Evolutionary conservation across 2,888 invertebrate species (phyloP).

Genomic region (Eupithecia centaureata): DNA sequence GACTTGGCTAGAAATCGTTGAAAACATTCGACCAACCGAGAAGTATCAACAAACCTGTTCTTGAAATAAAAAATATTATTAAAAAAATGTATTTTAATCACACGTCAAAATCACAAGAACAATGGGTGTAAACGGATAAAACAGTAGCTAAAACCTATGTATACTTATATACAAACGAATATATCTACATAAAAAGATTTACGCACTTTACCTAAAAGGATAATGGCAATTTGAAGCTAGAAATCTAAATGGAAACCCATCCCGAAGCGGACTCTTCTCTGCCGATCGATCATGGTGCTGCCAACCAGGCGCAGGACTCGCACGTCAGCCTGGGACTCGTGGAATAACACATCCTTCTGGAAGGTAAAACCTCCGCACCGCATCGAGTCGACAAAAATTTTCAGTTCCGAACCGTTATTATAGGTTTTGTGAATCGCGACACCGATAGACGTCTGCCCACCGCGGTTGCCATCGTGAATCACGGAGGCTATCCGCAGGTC

Average conservation of each 20-base stretch:
- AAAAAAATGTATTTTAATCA: slow-evolving; percentile 55
- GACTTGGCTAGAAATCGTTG: slow-evolving; percentile 9
- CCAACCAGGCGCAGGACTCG: slow-evolving; percentile 67
- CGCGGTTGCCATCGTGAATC: slow-evolving; percentile 61
- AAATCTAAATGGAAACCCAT: slow-evolving; percentile 76
- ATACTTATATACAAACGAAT: slow-evolving; percentile 82
- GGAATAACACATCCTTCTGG: slow-evolving; percentile 70
- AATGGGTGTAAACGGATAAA: slow-evolving; percentile 65
- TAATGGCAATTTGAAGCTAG: slow-evolving; percentile 45
- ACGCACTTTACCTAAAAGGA: slow-evolving; percentile 37
- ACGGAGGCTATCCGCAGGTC: slow-evolving; percentile 71
- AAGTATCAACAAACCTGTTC: neutral
- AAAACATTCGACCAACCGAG: neutral
- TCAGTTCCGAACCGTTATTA: slow-evolving; percentile 68
- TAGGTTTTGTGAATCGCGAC: slow-evolving; percentile 71
- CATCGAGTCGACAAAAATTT: slow-evolving; percentile 75
- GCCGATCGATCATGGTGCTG: slow-evolving; percentile 72
- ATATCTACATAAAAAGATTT: slow-evolving; percentile 67
- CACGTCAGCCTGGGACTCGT: slow-evolving; percentile 65
- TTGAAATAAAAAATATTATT: neutral
- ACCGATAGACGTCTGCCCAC: slow-evolving; percentile 60
- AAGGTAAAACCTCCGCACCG: slow-evolving; percentile 75
- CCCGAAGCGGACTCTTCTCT: slow-evolving; percentile 70
- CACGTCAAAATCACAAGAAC: slow-evolving; percentile 62
- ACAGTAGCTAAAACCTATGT: slow-evolving; percentile 80